Base-by-base conservation (phyloP, 2,888 invertebrate genomes). In the Dryobota labecula region DNA sequence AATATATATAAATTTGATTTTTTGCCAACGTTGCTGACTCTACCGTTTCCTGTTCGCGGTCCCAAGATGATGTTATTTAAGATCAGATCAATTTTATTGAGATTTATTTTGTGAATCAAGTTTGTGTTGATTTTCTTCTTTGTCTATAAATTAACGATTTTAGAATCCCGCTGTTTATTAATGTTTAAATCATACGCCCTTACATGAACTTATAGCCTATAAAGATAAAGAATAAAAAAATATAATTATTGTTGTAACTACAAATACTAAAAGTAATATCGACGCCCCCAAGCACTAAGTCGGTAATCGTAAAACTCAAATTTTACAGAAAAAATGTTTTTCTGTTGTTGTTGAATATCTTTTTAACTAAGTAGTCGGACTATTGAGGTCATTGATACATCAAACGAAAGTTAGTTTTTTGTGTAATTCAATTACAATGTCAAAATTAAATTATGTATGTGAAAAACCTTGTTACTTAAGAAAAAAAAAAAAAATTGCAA, bases 21-120 rank as follows among this genome's bases (percentile, higher is more conserved):
- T 33, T 33, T 33, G 33, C 13, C n/a, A 15, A 41, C n/a, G 24
- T 60, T 94, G 93, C 90, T 81, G 85, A 88, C 94, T 73, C 75
- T 94, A 92, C 92, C 67, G 75, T 76, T 83, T 85, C 82, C 83
- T 80, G 82, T 87, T 86, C 86, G 88, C 87, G 83, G 88, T 89
- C 89, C 87, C 86, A 90, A 92, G 91, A 93, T 93, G 92, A 94
- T 93, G 93, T 93, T 94, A 94, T 94, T 94, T 93, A 94, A 93
- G 93, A 94, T 93, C 92, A 92, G 93, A 94, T 93, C 92, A 93
- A 93, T 94, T 94, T 94, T 94, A 94, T 94, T 94, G 88, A 94
- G 94, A 95, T 95, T 95, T 95, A 95, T 95, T 91, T 90, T 91
- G 92, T 92, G 91, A 93, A 93, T 89, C 92, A 89, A 87, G 86